Evolutionary conservation across 2,888 invertebrate species (phyloP), one percentile per base, ranked within the genome.

Genomic region (Thalpophila matura): DNA sequence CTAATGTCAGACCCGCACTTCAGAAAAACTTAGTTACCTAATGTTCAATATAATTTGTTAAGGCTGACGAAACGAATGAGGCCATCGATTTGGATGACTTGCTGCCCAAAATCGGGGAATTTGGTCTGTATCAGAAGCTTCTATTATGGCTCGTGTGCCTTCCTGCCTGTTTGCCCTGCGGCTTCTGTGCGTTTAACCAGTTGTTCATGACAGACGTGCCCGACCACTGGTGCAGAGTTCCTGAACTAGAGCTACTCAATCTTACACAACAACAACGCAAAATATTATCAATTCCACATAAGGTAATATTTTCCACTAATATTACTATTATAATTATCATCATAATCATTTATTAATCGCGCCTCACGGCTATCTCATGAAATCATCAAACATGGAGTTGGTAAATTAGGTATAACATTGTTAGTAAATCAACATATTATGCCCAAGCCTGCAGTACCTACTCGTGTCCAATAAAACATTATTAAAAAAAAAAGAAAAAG

Each of bases 151-250:
- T 98, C 53, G 97, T 99, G 61, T 98, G 98, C 83, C 93, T 98
- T 67, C 98, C 98, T 14, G 98, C 98, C 3, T 98, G 98, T 84
- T 96, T 99, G 79, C 98, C 98, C 0, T 98, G 98, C 83, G 98
- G 98, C 27, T 98, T 98, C 91, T 97, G 98, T 89, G 98, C 98
- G 4, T 98, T 99, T 91, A 98, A 98, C 93, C 98, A 98, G 91
- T 95, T 99, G 33, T 99, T 99, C 91, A 98, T 99, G 97, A 96
- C 98, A 4, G 97, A 98, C 81, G 96, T 97, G 31, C 98, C 98
- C 0, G 96, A 97, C 40, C 97, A 98, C 91, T 98, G 98, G 98
- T 99, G 98, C 86, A 95, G 90, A 66, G 96, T 98, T 22, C 97
- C 97, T 0, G 96, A 96, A 74, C 91, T 98, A 59, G 87, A 93